Percentiles rank a stretch among this genome's conserved stretches.
These are phyloP conservation scores for Sphaeramia orbicularis DNA, from an alignment of 2,797 vertebrate species.

Conservation along the genomic window DNA sequence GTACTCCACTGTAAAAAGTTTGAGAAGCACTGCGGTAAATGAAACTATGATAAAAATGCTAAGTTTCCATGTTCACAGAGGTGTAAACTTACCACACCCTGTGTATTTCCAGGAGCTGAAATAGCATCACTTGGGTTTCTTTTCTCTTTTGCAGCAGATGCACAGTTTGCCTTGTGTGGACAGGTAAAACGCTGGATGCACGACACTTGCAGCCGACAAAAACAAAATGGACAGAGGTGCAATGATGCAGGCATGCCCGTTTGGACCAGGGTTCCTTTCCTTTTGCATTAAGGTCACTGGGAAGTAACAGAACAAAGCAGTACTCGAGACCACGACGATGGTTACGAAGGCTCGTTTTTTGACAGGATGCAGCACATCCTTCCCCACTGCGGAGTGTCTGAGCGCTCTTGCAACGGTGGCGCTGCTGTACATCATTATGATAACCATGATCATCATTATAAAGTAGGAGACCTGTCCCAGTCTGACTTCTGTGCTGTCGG, in stretches of 20 bases:
- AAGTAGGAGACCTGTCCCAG: rapidly evolving
- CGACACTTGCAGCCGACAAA: slow-evolving; percentile 40
- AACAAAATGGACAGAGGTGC: rapidly evolving
- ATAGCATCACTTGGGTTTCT: background rate
- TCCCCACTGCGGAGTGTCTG: slow-evolving; percentile 20
- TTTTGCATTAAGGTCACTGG: background rate
- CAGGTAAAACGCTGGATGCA: slow-evolving; percentile 57
- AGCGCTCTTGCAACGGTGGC: slow-evolving; percentile 1
- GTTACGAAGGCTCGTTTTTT: slow-evolving; percentile 51
- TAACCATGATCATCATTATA: rapidly evolving
- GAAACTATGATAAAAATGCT: too few relatives aligned
- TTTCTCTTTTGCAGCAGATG: background rate
- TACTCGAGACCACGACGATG: background rate
- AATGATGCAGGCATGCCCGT: rapidly evolving
- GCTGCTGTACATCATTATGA: background rate
- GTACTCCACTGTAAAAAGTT: too few relatives aligned
- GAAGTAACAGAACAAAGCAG: slow-evolving; percentile 29
- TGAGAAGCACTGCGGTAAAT: too few relatives aligned
- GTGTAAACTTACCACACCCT: background rate
- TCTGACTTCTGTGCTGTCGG: rapidly evolving
- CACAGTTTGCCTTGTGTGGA: slow-evolving; percentile 17
- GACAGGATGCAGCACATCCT: slow-evolving; percentile 22
- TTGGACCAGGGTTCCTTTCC: rapidly evolving
- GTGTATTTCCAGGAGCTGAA: background rate
- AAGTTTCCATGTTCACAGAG: too few relatives aligned